Evolutionary conservation across 2,113 vertebrate genomes (phyloP).

Genomic region (Calypte anna): DNA sequence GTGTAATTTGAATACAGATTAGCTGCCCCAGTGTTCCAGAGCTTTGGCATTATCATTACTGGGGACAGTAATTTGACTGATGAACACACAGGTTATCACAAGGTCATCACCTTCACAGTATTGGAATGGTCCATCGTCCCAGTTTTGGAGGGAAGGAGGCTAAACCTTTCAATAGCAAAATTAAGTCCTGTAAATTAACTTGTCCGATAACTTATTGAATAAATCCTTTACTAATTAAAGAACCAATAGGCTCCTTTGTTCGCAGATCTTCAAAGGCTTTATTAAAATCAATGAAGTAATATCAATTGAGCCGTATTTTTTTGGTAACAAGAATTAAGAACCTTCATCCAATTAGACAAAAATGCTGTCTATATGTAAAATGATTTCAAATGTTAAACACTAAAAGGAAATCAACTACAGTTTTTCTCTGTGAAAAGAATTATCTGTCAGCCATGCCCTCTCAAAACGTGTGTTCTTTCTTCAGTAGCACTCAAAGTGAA

Average conservation of each 20-base stretch:
- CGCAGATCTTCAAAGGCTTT: slow-evolving; percentile 72
- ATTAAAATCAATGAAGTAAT: slow-evolving; percentile 79
- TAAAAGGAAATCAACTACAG: not conserved
- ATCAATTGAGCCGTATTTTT: slow-evolving; percentile 68
- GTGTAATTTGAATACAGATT: slow-evolving; percentile 97
- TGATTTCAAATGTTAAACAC: slow-evolving; percentile 35
- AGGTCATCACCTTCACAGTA: slow-evolving; percentile 86
- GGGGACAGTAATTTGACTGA: slow-evolving; percentile 89
- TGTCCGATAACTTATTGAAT: slow-evolving; percentile 83
- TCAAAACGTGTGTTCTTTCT: not conserved
- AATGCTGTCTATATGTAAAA: slow-evolving; percentile 30
- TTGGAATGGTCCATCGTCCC: slow-evolving; percentile 67
- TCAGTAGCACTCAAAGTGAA: slow-evolving; percentile 9
- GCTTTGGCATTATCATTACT: slow-evolving; percentile 88
- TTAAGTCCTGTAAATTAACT: slow-evolving; percentile 86
- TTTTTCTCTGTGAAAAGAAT: slow-evolving; percentile 20
- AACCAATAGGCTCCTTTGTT: slow-evolving; percentile 72
- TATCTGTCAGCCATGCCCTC: not conserved
- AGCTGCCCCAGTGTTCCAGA: slow-evolving; percentile 88
- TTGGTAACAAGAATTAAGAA: slow-evolving; percentile 67
- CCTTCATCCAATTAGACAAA: slow-evolving; percentile 69
- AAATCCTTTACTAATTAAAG: slow-evolving; percentile 83
- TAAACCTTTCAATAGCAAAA: slow-evolving; percentile 80
- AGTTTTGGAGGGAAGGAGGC: slow-evolving; percentile 73
- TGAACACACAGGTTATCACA: slow-evolving; percentile 92